phyloP scores from a whole-genome alignment of 2,113 vertebrate species.

The Amphiprion percula region DNA sequence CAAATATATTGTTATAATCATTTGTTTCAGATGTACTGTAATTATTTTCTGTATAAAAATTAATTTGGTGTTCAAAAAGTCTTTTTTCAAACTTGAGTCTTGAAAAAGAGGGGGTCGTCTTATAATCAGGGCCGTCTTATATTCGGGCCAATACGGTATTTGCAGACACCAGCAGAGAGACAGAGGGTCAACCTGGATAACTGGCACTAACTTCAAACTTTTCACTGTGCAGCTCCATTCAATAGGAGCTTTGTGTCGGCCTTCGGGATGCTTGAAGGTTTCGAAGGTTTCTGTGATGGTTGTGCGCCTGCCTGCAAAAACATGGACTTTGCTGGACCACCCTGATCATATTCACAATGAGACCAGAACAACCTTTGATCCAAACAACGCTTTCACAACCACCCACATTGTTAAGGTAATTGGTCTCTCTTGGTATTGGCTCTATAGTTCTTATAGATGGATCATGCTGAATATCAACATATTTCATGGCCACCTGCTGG shows the following conservation, averaged over 20 bases:
- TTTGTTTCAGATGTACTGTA: no score
- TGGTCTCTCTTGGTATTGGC: constrained; percentile 19
- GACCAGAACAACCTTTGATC: constrained; percentile 35
- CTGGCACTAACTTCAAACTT: constrained; percentile 17
- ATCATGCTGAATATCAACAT: constrained; percentile 23
- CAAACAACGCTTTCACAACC: constrained; percentile 13
- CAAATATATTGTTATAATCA: no score
- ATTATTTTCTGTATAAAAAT: no score
- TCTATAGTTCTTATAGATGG: constrained; percentile 3
- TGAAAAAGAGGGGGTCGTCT: no score
- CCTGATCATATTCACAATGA: constrained; percentile 21
- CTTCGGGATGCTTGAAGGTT: constrained; percentile 14
- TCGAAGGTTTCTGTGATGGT: constrained; percentile 47
- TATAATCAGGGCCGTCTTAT: no score
- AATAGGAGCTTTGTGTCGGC: constrained; percentile 4
- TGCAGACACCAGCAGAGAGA: constrained; percentile 17
- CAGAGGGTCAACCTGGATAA: constrained; percentile 1
- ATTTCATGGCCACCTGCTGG: constrained; percentile 28
- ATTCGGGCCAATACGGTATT: no score
- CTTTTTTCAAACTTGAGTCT: no score
- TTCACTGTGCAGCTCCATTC: background rate
- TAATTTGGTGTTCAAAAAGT: no score
- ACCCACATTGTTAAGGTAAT: constrained; percentile 11
- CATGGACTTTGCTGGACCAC: constrained; percentile 42
- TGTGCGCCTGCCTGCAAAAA: constrained; percentile 60